Base-by-base conservation (phyloP, 2,888 invertebrate species). In the Tolmerus cingulatus region DNA sequence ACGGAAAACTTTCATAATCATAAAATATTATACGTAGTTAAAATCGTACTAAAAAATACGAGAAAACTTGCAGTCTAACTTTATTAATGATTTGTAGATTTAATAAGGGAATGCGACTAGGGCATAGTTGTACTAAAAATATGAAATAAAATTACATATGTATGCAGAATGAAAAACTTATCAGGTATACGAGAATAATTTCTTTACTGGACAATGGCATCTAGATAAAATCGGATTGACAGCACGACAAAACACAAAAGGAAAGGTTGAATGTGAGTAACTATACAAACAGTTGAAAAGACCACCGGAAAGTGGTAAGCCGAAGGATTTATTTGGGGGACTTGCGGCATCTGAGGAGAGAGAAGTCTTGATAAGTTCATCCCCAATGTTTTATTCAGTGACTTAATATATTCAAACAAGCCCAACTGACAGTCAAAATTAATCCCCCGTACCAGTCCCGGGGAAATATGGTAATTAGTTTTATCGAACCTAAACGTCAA, bases 341-440 rank as follows among this genome's bases (percentile, higher is more conserved):
- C 46, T 79, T 79, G 34, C 27, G 27, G 27, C 4, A 27, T 37
- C 7, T 8, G 27, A 51, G 51, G 79, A 79, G 43, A 34, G 79
- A 30, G 16, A 46, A 27, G 66, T 66, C 79, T 55, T 79, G 51
- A 79, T 79, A 79, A 79, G 79, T 79, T 79, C 30, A 79, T 79
- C 46, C 51, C 37, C 79, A 46, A 79, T 79, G 79, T 79, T 79
- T 79, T 79, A 79, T 79, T 79, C 79, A 79, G 51, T 30, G 43
- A 79, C 51, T 79, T 79, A 79, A 79, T 79, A 55, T 79, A 79
- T 79, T 79, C 79, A 79, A 79, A 79, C 79, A 79, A 51, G 51
- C 79, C 43, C 23, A 27, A 27, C 51, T 79, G 51, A 30, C 46
- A 79, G 51, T 79, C 51, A 79, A 79, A 79, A 79, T 79, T 79